Conservation (phyloP, 2,797 vertebrate genomes). For the Coregonus suidteri region DNA sequence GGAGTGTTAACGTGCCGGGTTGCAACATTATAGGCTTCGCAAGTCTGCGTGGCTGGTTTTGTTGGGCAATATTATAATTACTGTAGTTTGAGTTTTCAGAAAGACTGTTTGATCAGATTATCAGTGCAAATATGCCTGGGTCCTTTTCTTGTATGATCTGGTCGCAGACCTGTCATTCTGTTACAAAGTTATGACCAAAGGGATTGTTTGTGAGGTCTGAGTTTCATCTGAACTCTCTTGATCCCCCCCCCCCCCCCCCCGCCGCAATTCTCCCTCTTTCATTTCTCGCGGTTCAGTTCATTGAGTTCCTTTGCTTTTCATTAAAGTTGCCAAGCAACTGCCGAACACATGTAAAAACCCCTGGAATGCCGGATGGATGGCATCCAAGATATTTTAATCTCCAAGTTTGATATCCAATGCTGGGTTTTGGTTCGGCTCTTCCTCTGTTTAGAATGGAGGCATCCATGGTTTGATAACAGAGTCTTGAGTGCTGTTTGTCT, state of each 20-base stretch:
- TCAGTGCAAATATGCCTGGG: background rate
- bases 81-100: background rate
- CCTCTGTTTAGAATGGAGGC: slow-evolving; percentile 1
- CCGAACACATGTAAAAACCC: slow-evolving; percentile 13
- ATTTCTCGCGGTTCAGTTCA: background rate
- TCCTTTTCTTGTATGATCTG: background rate
- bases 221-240: background rate
- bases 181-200: background rate
- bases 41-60: background rate
- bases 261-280: background rate
- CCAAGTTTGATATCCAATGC: slow-evolving; percentile 11
- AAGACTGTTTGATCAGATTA: background rate
- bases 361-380: slow-evolving; percentile 14
- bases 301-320: slow-evolving; percentile 22
- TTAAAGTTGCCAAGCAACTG: slow-evolving; percentile 25
- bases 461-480: background rate
- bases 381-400: slow-evolving; percentile 25
- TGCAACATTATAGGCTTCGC: slow-evolving; percentile 4
- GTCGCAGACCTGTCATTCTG: background rate
- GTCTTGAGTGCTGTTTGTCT: slow-evolving; percentile 3
- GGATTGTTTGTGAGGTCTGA: slow-evolving; percentile 1
- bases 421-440: background rate
- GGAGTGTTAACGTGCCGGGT: background rate
- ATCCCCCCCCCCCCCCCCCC: too few species aligned
- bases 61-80: background rate